phyloP scores from a whole-genome alignment of 1,140 invertebrate species.

The Hirudo medicinalis region DNA sequence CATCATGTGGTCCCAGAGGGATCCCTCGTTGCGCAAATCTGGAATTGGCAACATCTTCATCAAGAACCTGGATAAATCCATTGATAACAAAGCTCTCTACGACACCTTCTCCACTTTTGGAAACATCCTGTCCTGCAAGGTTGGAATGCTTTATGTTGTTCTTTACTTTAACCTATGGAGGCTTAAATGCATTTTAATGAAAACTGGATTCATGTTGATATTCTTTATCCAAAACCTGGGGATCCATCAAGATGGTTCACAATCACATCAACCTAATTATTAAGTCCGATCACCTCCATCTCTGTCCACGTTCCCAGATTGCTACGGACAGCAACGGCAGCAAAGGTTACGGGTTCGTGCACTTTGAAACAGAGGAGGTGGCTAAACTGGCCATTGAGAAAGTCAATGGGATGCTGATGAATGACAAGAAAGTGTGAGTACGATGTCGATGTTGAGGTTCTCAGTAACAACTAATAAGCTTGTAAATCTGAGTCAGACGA shows the following conservation, averaged over 20 bases:
- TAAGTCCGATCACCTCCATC: no score
- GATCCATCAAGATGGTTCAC: no score
- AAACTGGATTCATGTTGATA: neutral
- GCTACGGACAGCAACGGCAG: conserved; percentile 89
- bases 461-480: no score
- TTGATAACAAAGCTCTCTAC: conserved; percentile 99
- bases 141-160: conserved; percentile 24
- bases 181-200: neutral
- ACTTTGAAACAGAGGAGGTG: conserved; percentile 99
- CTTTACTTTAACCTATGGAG: neutral
- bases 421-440: conserved; percentile 72
- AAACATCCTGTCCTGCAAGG: conserved; percentile 97
- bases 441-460: neutral
- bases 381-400: conserved; percentile 86
- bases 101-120: conserved; percentile 99
- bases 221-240: neutral
- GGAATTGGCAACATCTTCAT: conserved; percentile 99
- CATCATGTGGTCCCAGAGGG: conserved; percentile 99
- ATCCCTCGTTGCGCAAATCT: conserved; percentile 92
- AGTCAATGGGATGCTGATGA: conserved; percentile 84
- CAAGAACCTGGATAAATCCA: conserved; percentile 94
- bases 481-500: neutral
- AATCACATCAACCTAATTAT: no score
- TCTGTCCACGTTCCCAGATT: conserved; percentile 35
- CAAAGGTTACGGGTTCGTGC: conserved; percentile 98